A percentile compares a stretch with the other conserved stretches of the same genome.
These are phyloP conservation scores for Drosophila putrida DNA, from an alignment of 2,888 invertebrate genomes.

Conservation along the genomic window DNA sequence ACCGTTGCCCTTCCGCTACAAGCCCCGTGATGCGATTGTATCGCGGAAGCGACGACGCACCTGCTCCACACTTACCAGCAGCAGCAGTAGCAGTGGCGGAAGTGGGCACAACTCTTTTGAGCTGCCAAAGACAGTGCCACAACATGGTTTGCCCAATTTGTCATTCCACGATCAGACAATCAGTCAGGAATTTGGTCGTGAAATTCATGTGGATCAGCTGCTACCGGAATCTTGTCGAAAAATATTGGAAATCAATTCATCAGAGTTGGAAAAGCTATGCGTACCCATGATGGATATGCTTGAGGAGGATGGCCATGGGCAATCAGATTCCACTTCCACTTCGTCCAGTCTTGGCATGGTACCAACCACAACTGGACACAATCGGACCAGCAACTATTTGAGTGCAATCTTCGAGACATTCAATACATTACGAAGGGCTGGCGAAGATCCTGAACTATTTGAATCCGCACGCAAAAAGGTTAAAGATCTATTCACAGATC, in stretches of 20 bases:
- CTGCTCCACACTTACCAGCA: conserved; percentile 76
- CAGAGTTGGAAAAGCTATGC: conserved; percentile 58
- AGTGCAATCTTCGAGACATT: conserved; percentile 53
- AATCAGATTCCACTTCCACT: conserved; percentile 22
- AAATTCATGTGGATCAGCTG: conserved; percentile 53
- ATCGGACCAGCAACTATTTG: conserved; percentile 43
- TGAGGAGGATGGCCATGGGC: conserved; percentile 52
- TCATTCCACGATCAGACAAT: conserved; percentile 63
- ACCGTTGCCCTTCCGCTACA: conserved; percentile 89
- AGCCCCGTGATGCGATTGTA: conserved; percentile 87
- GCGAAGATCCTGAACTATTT: conserved; percentile 16
- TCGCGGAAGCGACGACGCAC: conserved; percentile 84
- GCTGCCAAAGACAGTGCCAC: conserved; percentile 79
- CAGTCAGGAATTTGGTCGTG: conserved; percentile 75
- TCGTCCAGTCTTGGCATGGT: background rate
- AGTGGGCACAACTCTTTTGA: conserved; percentile 80
- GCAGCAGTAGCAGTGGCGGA: conserved; percentile 67
- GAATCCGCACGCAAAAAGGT: conserved; percentile 38
- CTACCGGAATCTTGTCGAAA: conserved; percentile 49
- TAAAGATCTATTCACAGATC: conserved; percentile 67
- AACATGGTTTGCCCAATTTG: conserved; percentile 28
- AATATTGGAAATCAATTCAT: conserved; percentile 44
- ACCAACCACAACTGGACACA: conserved; percentile 2
- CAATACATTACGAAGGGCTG: conserved; percentile 43
- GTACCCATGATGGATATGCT: conserved; percentile 38